phyloP scores from a whole-genome alignment of 1,140 invertebrate species.

The Amphibalanus amphitrite region DNA sequence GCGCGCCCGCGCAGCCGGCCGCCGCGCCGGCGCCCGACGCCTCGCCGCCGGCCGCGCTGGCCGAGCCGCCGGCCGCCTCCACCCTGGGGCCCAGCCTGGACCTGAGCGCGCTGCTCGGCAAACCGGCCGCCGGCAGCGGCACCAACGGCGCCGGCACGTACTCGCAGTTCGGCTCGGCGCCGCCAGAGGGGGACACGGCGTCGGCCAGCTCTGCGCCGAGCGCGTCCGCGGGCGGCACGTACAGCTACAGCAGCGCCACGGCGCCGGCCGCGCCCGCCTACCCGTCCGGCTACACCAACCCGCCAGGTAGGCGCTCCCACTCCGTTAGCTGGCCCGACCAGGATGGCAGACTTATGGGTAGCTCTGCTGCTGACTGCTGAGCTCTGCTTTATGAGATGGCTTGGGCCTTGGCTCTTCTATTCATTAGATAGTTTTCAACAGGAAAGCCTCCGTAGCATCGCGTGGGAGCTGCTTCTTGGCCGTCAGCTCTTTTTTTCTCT shows the following conservation, averaged over 20 bases:
- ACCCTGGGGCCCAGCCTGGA: neutral
- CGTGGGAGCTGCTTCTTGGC: too few species aligned
- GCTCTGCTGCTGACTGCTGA: neutral
- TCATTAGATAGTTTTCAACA: too few species aligned
- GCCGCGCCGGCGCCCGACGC: neutral
- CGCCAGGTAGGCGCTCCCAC: neutral
- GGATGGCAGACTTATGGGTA: neutral
- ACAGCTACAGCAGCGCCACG: neutral
- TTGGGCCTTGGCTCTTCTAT: too few species aligned
- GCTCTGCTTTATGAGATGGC: too few species aligned
- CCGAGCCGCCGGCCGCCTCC: neutral
- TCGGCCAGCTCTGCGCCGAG: neutral
- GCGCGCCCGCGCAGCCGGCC: slow-evolving; percentile 25
- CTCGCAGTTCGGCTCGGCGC: neutral
- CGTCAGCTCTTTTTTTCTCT: too few species aligned
- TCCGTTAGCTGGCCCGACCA: too few species aligned
- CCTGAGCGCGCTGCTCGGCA: neutral
- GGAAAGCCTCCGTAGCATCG: too few species aligned
- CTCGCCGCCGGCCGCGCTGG: neutral
- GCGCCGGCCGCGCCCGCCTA: neutral
- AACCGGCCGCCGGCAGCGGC: neutral
- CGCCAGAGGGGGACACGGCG: neutral
- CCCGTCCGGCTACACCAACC: neutral
- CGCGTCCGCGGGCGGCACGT: neutral
- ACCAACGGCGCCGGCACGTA: neutral